These are phyloP conservation scores for Asarcornis scutulata DNA, from an alignment of 2,113 vertebrate species.

Conservation along the genomic window DNA sequence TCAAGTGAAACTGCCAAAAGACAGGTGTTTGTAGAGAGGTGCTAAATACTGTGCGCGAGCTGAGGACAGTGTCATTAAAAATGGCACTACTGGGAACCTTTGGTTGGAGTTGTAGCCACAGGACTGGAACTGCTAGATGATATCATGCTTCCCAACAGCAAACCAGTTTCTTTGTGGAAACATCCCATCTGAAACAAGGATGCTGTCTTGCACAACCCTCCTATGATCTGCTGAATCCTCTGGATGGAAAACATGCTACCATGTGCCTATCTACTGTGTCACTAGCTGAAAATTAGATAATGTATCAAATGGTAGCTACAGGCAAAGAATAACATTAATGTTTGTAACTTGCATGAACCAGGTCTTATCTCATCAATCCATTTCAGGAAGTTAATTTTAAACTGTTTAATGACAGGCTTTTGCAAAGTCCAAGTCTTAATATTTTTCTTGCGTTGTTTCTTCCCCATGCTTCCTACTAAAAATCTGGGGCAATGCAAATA, in stretches of 20 bases:
- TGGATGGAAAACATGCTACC: background rate
- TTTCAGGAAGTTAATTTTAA: background rate
- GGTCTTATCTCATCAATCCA: background rate
- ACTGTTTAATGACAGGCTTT: background rate
- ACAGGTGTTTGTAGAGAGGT: background rate
- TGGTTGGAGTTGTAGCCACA: background rate
- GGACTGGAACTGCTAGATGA: background rate
- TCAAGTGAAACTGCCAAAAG: background rate
- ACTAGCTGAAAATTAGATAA: background rate
- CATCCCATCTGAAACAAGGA: background rate
- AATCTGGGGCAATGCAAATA: background rate
- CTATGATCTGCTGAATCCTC: background rate
- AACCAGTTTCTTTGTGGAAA: background rate
- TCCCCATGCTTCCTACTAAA: background rate
- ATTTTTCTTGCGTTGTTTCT: background rate
- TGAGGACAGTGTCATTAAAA: background rate
- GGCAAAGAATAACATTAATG: background rate
- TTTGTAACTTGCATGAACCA: background rate
- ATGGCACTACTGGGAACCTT: background rate
- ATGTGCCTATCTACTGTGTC: background rate
- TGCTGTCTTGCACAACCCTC: background rate
- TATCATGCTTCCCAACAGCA: accelerated
- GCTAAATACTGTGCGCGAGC: background rate
- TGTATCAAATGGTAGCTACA: background rate
- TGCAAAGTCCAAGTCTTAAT: background rate